Percentiles rank a stretch among this genome's conserved stretches.
Conservation (phyloP, 1,140 invertebrate genomes). For the Drusus annulatus region DNA sequence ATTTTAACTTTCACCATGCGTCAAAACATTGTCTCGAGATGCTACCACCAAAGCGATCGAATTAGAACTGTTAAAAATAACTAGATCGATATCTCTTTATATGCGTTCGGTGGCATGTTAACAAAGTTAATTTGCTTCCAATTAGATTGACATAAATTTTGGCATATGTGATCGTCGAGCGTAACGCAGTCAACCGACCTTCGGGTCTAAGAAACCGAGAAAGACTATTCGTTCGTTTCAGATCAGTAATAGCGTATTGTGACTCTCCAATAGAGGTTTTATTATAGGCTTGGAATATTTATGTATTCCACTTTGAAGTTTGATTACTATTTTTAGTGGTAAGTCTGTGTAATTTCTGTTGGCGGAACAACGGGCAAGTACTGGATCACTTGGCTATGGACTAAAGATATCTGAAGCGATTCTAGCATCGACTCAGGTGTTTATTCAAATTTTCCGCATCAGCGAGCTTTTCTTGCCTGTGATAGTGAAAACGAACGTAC, state of each 20-base stretch:
- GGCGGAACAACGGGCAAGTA: slow-evolving; percentile 17
- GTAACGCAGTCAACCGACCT: slow-evolving; percentile 39
- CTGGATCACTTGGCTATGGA: slow-evolving; percentile 1
- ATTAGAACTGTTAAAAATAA: slow-evolving; percentile 47
- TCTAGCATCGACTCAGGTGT: not conserved
- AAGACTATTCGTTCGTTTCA: slow-evolving; percentile 48
- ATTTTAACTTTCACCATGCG: slow-evolving; percentile 27
- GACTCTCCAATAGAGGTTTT: not conserved
- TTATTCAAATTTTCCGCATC: slow-evolving; percentile 35
- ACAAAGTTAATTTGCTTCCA: not conserved
- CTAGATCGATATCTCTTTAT: slow-evolving; percentile 1
- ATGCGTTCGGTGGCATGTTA: slow-evolving; percentile 12
- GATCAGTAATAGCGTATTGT: slow-evolving; percentile 37
- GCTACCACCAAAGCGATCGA: slow-evolving; percentile 18
- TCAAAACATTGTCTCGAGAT: slow-evolving; percentile 17
- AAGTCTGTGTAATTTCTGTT: slow-evolving; percentile 17
- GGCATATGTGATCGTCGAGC: slow-evolving; percentile 9
- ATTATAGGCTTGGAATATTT: slow-evolving; percentile 14
- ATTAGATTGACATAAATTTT: slow-evolving; percentile 44
- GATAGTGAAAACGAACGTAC: no score
- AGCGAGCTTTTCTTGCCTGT: not conserved
- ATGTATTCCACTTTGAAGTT: not conserved
- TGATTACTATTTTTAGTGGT: slow-evolving; percentile 6
- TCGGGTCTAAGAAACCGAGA: slow-evolving; percentile 16
- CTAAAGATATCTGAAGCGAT: slow-evolving; percentile 24